These are phyloP conservation scores for Drymonia ruficornis DNA, from an alignment of 2,888 invertebrate species.

Conservation along the genomic window DNA sequence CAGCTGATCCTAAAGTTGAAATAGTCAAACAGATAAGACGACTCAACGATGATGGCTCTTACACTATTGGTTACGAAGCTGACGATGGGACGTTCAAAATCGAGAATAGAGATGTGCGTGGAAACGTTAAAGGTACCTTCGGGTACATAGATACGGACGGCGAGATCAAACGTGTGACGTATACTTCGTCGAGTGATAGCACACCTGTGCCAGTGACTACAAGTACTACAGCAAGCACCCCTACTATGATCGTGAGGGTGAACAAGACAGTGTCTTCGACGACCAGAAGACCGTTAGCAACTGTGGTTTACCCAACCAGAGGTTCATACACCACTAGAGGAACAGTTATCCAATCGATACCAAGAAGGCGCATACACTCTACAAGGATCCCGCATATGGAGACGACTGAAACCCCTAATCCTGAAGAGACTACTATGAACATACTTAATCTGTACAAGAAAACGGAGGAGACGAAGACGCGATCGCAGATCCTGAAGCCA, in stretches of 20 bases:
- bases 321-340: slow-evolving; percentile 84
- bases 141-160: slow-evolving; percentile 92
- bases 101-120: slow-evolving; percentile 91
- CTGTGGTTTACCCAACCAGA: slow-evolving; percentile 81
- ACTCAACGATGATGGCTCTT: slow-evolving; percentile 93
- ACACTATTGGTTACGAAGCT: slow-evolving; percentile 93
- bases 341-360: slow-evolving; percentile 87
- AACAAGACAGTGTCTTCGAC: slow-evolving; percentile 81
- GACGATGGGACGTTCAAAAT: slow-evolving; percentile 94
- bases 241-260: slow-evolving; percentile 78
- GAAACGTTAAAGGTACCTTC: slow-evolving; percentile 93
- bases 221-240: slow-evolving; percentile 61
- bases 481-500: slow-evolving; percentile 70
- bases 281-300: slow-evolving; percentile 80
- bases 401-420: slow-evolving; percentile 57
- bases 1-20: slow-evolving; percentile 88
- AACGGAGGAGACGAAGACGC: slow-evolving; percentile 59
- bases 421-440: slow-evolving; percentile 66
- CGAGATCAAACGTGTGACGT: slow-evolving; percentile 91
- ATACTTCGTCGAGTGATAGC: slow-evolving; percentile 83
- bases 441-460: slow-evolving; percentile 68
- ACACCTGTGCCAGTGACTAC: slow-evolving; percentile 70
- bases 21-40: slow-evolving; percentile 93
- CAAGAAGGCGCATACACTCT: slow-evolving; percentile 78
- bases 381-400: slow-evolving; percentile 59